Conservation (phyloP, 1,140 invertebrate genomes). For the Condylostylus longicornis region DNA sequence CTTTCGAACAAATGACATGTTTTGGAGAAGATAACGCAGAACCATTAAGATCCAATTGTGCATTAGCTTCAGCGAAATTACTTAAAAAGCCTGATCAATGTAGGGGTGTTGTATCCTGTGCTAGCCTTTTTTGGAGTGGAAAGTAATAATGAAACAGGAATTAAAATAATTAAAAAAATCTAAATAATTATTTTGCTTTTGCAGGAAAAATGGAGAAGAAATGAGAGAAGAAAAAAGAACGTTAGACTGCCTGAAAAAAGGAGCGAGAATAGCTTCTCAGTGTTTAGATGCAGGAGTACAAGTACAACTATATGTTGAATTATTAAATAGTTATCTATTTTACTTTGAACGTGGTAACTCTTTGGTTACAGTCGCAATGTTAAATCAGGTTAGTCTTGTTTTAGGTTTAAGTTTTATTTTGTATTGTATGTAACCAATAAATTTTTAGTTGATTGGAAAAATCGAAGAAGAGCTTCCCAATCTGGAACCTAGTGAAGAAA, state of each 20-base stretch:
- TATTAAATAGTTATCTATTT: constrained; percentile 88
- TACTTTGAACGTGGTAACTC: constrained; percentile 88
- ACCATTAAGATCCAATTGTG: constrained; percentile 86
- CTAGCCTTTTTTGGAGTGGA: constrained; percentile 94
- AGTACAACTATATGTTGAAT: constrained; percentile 87
- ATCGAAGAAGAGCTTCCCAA: constrained; percentile 85
- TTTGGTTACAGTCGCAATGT: constrained; percentile 45
- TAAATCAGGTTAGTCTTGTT: constrained; percentile 36
- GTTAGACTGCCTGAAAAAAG: constrained; percentile 91
- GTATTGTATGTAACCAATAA: too few relatives aligned
- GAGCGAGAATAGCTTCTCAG: constrained; percentile 83
- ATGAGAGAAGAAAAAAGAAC: constrained; percentile 83
- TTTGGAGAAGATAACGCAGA: constrained; percentile 96
- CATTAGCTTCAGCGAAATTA: constrained; percentile 83
- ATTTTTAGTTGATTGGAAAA: constrained; percentile 73
- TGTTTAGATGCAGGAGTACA: constrained; percentile 97
- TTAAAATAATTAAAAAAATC: background rate
- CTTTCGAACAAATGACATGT: constrained; percentile 85
- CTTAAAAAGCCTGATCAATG: constrained; percentile 97
- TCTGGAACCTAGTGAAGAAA: constrained; percentile 84
- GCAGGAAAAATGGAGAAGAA: constrained; percentile 36
- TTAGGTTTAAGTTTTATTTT: constrained; percentile 4
- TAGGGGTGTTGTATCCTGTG: constrained; percentile 75
- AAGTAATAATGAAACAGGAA: constrained; percentile 35
- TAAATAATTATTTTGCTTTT: constrained; percentile 12